phyloP scores from a whole-genome alignment of 2,113 vertebrate genomes.

The Channa maculata region DNA sequence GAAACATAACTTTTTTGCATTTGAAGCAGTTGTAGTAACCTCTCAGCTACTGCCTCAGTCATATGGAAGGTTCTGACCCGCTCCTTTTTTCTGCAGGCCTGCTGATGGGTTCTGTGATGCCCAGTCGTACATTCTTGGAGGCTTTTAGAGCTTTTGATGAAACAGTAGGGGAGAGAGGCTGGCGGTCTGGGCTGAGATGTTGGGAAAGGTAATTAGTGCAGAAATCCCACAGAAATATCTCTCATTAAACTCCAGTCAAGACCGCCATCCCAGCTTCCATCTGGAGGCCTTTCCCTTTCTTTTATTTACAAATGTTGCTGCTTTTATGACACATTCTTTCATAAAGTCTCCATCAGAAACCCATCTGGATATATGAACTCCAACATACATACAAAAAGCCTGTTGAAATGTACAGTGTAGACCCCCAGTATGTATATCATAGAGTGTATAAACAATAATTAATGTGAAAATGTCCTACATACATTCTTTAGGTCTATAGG shows the following conservation, averaged over 20 bases:
- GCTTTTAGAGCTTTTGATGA: slow-evolving; percentile 55
- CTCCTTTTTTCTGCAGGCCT: slow-evolving; percentile 1
- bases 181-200: slow-evolving; percentile 49
- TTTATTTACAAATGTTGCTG: slow-evolving; percentile 53
- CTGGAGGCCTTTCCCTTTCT: slow-evolving; percentile 44
- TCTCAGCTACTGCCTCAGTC: neutral
- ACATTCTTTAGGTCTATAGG: too few relatives aligned
- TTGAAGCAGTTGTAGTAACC: neutral
- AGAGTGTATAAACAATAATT: too few relatives aligned
- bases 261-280: slow-evolving; percentile 34
- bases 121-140: slow-evolving; percentile 47
- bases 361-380: slow-evolving; percentile 57
- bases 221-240: slow-evolving; percentile 74
- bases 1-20: neutral
- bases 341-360: slow-evolving; percentile 62
- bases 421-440: neutral
- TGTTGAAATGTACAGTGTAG: slow-evolving; percentile 47
- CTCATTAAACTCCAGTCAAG: slow-evolving; percentile 68
- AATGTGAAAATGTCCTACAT: too few relatives aligned
- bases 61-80: slow-evolving; percentile 27
- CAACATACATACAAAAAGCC: slow-evolving; percentile 58
- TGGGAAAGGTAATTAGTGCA: slow-evolving; percentile 71
- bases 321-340: slow-evolving; percentile 27
- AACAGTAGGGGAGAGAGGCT: slow-evolving; percentile 61
- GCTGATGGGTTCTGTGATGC: slow-evolving; percentile 40